Base-by-base conservation (phyloP, 2,797 vertebrate genomes). In the Toxotes lorentzi region DNA sequence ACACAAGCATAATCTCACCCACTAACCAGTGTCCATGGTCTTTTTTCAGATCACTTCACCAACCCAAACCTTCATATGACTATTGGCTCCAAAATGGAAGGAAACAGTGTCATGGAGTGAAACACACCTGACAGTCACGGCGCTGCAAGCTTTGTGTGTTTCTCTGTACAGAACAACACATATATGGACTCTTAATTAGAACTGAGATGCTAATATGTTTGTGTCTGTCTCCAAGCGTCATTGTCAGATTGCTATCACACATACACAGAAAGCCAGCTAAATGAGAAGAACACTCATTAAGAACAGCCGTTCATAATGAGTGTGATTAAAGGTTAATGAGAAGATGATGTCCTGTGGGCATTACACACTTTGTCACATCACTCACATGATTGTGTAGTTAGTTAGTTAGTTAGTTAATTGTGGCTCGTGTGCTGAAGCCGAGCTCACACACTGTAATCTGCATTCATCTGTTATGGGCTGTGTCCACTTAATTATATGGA, bases 41-140 rank as follows among this genome's bases (percentile, higher is more conserved):
- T 76, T 82, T 82, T 89, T 91, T 78, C 89, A 96, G 95, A 93
- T 88, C 79, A 96, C 84, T 96, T 96, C 90, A 91, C 74, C 45
- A 89, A 94, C 69, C 87, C 93, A 38, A 78, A 92, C 66, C 87
- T 93, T 70, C 72, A 67, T 17, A 51, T 32, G 19, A 73, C 81
- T 45, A 80, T 89, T 75, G 53, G 38, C 27, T 73, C 83, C 13
- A 87, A 86, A 78, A 64, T 83, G 53, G 79, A 91, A n/a, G 76
- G 73, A 70, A 84, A 77, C 30, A 53, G 35, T 47, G 40, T 73
- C 17, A 30, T 19, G 58, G 64, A 86, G 35, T 86, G 24, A 91
- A 70, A 68, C 13, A 17, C 60, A 50, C 10, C 43, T 43, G 54
- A 24, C 61, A 66, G 47, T 51, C 48, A 16, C 21, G 14, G 19